Evolutionary conservation across 37 sponge, comb jelly and placozoan species (phyloP).

Genomic region (Beroe ovata): DNA sequence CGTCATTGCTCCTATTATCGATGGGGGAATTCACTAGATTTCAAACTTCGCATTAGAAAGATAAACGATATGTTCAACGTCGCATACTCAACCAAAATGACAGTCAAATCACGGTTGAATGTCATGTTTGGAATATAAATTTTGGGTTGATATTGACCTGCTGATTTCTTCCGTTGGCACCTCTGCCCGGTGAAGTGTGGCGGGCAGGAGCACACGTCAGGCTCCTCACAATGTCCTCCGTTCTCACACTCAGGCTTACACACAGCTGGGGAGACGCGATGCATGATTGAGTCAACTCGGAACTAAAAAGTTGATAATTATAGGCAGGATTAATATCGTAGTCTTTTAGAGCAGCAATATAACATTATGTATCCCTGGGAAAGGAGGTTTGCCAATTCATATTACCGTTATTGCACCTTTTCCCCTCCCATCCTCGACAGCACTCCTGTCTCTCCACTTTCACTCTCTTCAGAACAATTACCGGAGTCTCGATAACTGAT

Average conservation of each 20-base stretch:
- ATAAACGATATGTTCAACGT: too few relatives aligned
- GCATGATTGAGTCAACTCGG: neutral
- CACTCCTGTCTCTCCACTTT: neutral
- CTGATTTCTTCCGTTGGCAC: neutral
- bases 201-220: neutral
- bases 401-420: conserved; percentile 1
- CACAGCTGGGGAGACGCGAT: neutral
- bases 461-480: neutral
- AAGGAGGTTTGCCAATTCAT: neutral
- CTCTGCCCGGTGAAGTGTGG: neutral
- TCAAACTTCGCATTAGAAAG: too few relatives aligned
- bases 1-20: too few relatives aligned
- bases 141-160: neutral
- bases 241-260: conserved; percentile 9
- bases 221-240: neutral
- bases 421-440: conserved; percentile 27
- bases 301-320: too few relatives aligned
- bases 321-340: too few relatives aligned
- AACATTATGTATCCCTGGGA: neutral
- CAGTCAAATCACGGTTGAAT: too few relatives aligned
- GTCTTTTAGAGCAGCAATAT: too few relatives aligned
- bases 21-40: too few relatives aligned
- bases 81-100: too few relatives aligned
- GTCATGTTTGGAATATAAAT: too few relatives aligned
- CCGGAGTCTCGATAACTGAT: neutral